Base-by-base conservation (phyloP, 1,140 invertebrate species). In the Pseudomyrmex cubaensis region DNA sequence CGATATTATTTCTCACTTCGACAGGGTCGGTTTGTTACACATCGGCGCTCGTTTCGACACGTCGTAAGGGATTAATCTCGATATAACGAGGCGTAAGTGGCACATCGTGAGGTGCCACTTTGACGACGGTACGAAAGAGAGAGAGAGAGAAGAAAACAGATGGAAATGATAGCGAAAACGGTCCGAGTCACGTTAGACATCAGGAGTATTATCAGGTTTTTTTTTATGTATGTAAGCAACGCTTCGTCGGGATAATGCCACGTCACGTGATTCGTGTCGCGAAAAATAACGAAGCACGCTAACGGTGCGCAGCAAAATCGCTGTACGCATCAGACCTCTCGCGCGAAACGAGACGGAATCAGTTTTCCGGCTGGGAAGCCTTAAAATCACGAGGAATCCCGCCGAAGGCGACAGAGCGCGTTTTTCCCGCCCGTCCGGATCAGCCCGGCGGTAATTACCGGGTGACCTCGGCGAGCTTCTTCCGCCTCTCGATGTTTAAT, bases 71-170 rank as follows among this genome's bases (percentile, higher is more conserved):
- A 87, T 84, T 63, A 70, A 80, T 84, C 85, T 64, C 74, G 85
- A 87, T 87, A 84, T 73, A 85, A 78, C 66, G 25, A 22, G 15
- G 22, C 57, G 22, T 72, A 76, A 64, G 72, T 73, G 66, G 80
- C 67, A 87, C 35, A 69, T 48, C 17, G 64, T 46, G 52, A 13
- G 17, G 63, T 10, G 82, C 59, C 20, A 46, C 77, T 87, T 83
- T 66, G 85, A 83, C 85, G 69, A 56, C 48, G 83, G 72, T 50
- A 61, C n/a, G 52, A 70, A 35, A 70, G n/a, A 59, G 82, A 35
- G 52, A 70, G 35, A 70, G n/a, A 59, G 82, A 35, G 5, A 35
- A 35, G 35, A 35, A 35, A 35, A 35, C 35, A 35, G 35, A 35
- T 35, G 5, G 35, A 35, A 35, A 35, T 35, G 35, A 35, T 35